Base-by-base conservation (phyloP, 2,797 vertebrate species). In the Acanthornis magna region DNA sequence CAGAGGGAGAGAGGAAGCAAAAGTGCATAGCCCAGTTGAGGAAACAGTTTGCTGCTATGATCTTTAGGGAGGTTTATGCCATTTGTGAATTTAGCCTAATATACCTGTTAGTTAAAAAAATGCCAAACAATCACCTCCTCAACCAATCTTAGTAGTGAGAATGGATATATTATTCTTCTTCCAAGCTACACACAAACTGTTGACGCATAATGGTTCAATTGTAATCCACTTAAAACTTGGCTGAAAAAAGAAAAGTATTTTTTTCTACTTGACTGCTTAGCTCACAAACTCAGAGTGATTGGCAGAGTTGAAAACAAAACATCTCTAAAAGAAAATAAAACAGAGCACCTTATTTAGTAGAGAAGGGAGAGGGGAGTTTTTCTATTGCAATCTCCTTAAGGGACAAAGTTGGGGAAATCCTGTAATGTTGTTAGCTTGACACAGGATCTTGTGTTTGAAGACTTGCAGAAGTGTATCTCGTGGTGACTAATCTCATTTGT, bases 261-360 rank as follows among this genome's bases (percentile, higher is more conserved):
- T 75, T 89, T 85, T 53, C 68, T 77, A 58, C 20, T 18, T 94
- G 73, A 42, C 30, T 86, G 42, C 73, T 90, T 74, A 68, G n/a
- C 22, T 40, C 30, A 86, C 42, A 83, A 73, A 61, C 30, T 90
- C 42, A 18, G 29, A 82, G 11, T 61, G 50, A 71, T 2, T 63
- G 45, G 26, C 50, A 88, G 81, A 88, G 40, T n/a, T 62, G 38
- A n/a, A 43, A 78, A 65, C 32, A 80, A 58, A 62, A 12, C 22
- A 2, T 53, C 17, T 77, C 74, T 68, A 78, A 61, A 29, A 81
- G 62, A 38, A 90, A 65, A 62, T 23, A 68, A 16, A 84, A 5
- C 10, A 62, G 43, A 84, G 27, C 34, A 76, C 14, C 5, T 81
- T 68, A 57, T 47, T 81, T 78, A 74, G 43, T 36, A 68, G 50